Conservation (phyloP, 2,888 invertebrate species). For the Xestia ashworthii region DNA sequence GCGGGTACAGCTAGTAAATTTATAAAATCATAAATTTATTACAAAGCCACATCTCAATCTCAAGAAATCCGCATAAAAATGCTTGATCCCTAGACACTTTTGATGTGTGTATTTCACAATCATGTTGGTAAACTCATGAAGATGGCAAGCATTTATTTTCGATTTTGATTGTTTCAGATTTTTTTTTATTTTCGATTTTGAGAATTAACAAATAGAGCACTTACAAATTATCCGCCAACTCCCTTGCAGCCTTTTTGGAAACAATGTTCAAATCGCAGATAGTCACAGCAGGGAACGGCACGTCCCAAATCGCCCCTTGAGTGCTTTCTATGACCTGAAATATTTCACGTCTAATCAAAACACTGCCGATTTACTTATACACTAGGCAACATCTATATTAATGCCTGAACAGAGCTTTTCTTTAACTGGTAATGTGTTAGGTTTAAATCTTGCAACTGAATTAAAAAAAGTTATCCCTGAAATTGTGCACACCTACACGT, state of each 20-base stretch:
- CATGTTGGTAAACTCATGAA: too few relatives aligned
- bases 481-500: not conserved
- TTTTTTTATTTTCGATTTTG: too few relatives aligned
- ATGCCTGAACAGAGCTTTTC: not conserved
- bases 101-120: too few relatives aligned
- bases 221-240: conserved; percentile 89
- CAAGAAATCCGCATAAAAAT: too few relatives aligned
- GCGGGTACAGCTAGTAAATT: too few relatives aligned
- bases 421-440: not conserved
- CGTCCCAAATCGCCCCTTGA: conserved; percentile 92
- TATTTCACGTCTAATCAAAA: conserved; percentile 2
- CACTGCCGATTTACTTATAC: not conserved
- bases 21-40: too few relatives aligned
- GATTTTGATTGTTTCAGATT: too few relatives aligned
- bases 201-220: conserved; percentile 66
- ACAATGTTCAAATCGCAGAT: conserved; percentile 92
- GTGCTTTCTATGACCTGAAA: conserved; percentile 90
- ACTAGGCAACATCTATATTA: not conserved
- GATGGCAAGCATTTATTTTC: too few relatives aligned
- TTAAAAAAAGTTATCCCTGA: not conserved
- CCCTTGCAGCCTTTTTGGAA: conserved; percentile 85
- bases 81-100: too few relatives aligned
- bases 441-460: not conserved
- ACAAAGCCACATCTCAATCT: too few relatives aligned
- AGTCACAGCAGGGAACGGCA: conserved; percentile 92